Conservation (phyloP, 2,888 invertebrate species). For the Mongoloraphidia duomilia region DNA sequence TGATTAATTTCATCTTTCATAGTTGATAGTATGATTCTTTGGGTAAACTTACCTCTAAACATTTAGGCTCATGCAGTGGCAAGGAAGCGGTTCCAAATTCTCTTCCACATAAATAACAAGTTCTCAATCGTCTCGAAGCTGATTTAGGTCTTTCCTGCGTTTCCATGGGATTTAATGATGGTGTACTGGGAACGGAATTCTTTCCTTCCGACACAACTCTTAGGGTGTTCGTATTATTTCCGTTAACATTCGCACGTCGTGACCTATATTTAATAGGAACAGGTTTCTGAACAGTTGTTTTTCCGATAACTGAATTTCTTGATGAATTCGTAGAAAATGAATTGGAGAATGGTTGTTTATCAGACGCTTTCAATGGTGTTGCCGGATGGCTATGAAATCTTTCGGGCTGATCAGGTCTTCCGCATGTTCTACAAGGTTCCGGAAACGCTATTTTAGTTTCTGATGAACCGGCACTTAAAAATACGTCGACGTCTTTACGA, state of each 20-base stretch:
- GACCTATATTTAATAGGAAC: constrained; percentile 33
- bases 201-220: no score
- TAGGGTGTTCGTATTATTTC: no score
- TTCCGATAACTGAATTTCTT: constrained; percentile 17
- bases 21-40: not conserved
- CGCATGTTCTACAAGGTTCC: constrained; percentile 49
- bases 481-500: no score
- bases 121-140: constrained; percentile 18
- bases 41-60: constrained; percentile 34
- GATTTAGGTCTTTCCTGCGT: not conserved
- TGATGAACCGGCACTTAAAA: not conserved
- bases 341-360: constrained; percentile 7
- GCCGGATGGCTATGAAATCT: constrained; percentile 44
- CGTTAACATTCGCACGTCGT: constrained; percentile 13
- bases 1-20: no score
- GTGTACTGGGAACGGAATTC: no score
- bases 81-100: constrained; percentile 52
- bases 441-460: constrained; percentile 19
- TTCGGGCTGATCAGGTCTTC: constrained; percentile 51
- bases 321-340: no score
- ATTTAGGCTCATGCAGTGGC: constrained; percentile 50
- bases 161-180: not conserved
- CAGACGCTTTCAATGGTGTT: constrained; percentile 16
- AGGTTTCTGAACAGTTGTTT: constrained; percentile 36
- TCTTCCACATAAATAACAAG: constrained; percentile 49